Conservation (phyloP, 2,113 vertebrate species). For the Cettia cetti region DNA sequence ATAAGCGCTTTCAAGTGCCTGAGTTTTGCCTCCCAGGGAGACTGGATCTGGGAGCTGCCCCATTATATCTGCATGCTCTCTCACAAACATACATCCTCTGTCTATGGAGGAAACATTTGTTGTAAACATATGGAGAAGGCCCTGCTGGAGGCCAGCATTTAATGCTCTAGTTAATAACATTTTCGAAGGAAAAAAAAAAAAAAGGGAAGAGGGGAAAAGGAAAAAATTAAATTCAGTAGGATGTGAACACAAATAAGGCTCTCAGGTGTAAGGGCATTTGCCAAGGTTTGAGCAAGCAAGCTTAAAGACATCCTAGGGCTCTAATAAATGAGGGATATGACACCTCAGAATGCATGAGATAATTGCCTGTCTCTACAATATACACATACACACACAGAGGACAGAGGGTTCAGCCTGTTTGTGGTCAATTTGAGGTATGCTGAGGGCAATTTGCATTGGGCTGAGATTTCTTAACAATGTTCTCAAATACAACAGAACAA, state of each 20-base stretch:
- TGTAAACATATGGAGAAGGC: constrained; percentile 72
- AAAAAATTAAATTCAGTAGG: not conserved
- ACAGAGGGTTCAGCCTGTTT: not conserved
- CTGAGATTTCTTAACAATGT: not conserved
- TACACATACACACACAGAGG: not conserved
- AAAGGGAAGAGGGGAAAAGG: accelerated
- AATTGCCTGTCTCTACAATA: not conserved
- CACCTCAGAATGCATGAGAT: not conserved
- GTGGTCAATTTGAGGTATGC: not conserved
- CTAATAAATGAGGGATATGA: not conserved
- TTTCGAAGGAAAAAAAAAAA: not conserved
- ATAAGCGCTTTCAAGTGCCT: not conserved
- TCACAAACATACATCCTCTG: not conserved
- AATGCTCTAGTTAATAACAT: constrained; percentile 79
- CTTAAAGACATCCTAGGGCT: not conserved
- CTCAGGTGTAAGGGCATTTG: constrained; percentile 38
- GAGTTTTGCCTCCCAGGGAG: constrained; percentile 4
- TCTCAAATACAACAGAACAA: not conserved
- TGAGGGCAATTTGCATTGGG: not conserved
- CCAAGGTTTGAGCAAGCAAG: not conserved
- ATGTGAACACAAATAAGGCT: not conserved
- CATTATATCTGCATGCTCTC: not conserved
- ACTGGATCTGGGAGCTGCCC: not conserved
- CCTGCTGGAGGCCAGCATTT: constrained; percentile 76
- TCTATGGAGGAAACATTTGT: constrained; percentile 45